Conservation (phyloP, 2,797 vertebrate species). For the Echeneis naucrates region DNA sequence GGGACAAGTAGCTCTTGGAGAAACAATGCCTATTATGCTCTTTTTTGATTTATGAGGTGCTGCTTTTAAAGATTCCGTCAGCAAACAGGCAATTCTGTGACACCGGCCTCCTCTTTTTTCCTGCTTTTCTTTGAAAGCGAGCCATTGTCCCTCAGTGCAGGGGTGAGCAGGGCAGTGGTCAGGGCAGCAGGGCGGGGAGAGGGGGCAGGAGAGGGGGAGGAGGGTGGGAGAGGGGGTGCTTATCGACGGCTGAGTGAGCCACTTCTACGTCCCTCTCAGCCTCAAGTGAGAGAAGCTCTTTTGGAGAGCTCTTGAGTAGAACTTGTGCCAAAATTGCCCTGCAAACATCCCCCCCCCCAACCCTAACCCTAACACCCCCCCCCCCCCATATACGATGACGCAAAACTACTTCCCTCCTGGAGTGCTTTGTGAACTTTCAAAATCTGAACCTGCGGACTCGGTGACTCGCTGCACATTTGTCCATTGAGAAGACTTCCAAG, state of each 20-base stretch:
- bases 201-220: constrained; percentile 53
- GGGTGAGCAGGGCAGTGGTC: constrained; percentile 76
- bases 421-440: constrained; percentile 7
- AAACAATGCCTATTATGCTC: constrained; percentile 84
- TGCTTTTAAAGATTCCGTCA: constrained; percentile 83
- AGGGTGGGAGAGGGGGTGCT: constrained; percentile 40
- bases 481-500: constrained; percentile 49
- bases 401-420: neutral
- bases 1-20: constrained; percentile 73
- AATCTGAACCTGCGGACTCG: neutral
- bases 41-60: constrained; percentile 89
- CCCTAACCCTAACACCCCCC: too few relatives aligned
- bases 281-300: constrained; percentile 66
- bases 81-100: constrained; percentile 84
- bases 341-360: constrained; percentile 52
- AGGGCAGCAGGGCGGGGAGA: constrained; percentile 64
- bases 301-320: constrained; percentile 80
- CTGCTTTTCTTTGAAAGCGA: constrained; percentile 80
- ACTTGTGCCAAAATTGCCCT: constrained; percentile 73
- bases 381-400: constrained; percentile 5
- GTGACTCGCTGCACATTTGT: constrained; percentile 25
- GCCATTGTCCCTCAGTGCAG: constrained; percentile 76
- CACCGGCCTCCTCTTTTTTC: constrained; percentile 75
- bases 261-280: constrained; percentile 70
- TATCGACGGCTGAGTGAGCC: constrained; percentile 70